phyloP scores from a whole-genome alignment of 1,140 invertebrate species.

The Eurytemora carolleeae region DNA sequence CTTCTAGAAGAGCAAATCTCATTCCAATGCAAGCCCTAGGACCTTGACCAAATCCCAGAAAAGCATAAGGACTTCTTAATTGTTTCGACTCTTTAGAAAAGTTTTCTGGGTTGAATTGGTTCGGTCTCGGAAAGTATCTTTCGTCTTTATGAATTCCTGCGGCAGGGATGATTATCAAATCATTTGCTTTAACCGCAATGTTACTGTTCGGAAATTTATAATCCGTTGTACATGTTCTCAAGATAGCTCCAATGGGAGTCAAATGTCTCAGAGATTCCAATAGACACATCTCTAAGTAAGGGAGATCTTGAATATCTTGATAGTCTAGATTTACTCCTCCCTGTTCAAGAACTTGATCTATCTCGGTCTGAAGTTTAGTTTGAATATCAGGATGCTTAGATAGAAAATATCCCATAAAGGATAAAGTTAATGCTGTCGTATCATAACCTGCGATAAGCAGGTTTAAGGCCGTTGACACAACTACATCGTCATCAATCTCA shows the following conservation, averaged over 20 bases:
- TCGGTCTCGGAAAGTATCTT: constrained; percentile 19
- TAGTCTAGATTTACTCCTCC: constrained; percentile 5
- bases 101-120: constrained; percentile 17
- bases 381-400: constrained; percentile 28
- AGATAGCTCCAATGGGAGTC: constrained; percentile 21
- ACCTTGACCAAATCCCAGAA: constrained; percentile 33
- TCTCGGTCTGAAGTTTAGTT: constrained; percentile 25
- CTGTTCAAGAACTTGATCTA: constrained; percentile 14
- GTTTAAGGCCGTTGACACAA: constrained; percentile 21
- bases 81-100: background rate
- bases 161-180: constrained; percentile 17
- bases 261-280: constrained; percentile 26
- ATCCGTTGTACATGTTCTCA: constrained; percentile 7
- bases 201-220: constrained; percentile 3
- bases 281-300: constrained; percentile 25
- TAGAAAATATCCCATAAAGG: constrained; percentile 23
- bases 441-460: constrained; percentile 27
- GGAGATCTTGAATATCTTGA: constrained; percentile 20
- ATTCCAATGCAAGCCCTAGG: too few relatives aligned
- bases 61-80: constrained; percentile 29
- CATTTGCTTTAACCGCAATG: constrained; percentile 17
- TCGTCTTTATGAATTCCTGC: constrained; percentile 19
- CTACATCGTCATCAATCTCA: constrained; percentile 19
- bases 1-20: constrained; percentile 41
- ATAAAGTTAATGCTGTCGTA: constrained; percentile 27